Percentiles rank a stretch among this genome's conserved stretches.
phyloP scores from a whole-genome alignment of 2,113 vertebrate species.

The Accipiter virgatus region DNA sequence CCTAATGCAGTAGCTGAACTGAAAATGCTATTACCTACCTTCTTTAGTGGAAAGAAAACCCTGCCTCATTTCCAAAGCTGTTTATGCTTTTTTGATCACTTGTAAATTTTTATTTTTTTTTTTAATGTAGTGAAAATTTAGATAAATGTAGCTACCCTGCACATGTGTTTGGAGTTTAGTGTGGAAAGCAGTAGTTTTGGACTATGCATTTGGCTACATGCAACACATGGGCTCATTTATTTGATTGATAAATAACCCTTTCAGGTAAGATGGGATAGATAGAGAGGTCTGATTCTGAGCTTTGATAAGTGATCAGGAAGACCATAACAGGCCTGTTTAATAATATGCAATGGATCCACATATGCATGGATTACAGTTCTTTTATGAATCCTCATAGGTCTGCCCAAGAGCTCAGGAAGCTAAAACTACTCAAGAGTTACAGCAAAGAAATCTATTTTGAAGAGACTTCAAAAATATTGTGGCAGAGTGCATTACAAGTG shows the following conservation, averaged over 20 bases:
- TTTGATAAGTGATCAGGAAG: neutral
- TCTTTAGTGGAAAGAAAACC: neutral
- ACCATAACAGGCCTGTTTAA: neutral
- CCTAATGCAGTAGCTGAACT: neutral
- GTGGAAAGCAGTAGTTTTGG: neutral
- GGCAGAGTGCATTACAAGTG: neutral
- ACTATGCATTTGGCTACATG: neutral
- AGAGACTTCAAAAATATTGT: neutral
- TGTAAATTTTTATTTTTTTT: neutral
- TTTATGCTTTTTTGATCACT: neutral
- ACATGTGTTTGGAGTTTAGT: neutral
- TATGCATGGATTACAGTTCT: neutral
- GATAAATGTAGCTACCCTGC: neutral
- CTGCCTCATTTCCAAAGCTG: neutral
- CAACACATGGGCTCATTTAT: neutral
- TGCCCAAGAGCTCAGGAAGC: neutral
- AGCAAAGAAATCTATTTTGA: neutral
- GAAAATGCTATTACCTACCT: neutral
- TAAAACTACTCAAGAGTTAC: neutral
- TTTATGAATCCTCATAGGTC: rapidly evolving
- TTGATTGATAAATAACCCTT: neutral
- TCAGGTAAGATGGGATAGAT: neutral
- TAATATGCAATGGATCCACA: neutral
- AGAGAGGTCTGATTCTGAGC: neutral
- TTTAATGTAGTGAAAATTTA: neutral